A percentile compares a stretch with the other conserved stretches of the same genome.
These are phyloP conservation scores for Agonopterix alstromeriana DNA, from an alignment of 2,888 invertebrate species.

Conservation along the genomic window DNA sequence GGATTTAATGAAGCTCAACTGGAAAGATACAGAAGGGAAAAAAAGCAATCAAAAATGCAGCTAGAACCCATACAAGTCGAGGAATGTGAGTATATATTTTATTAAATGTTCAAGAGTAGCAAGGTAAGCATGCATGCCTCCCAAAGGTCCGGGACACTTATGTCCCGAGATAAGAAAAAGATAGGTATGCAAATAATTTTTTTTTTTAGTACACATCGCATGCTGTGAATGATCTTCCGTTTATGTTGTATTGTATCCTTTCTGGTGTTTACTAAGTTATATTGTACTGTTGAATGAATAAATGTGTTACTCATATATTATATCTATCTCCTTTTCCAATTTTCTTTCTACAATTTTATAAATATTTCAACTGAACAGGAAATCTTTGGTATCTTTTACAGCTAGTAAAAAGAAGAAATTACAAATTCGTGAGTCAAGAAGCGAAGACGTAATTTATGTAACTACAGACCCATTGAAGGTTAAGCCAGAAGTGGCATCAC, in stretches of 20 bases:
- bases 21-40: slow-evolving; percentile 46
- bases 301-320: no score
- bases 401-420: slow-evolving; percentile 39
- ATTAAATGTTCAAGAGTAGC: neutral
- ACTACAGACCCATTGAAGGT: slow-evolving; percentile 54
- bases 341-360: no score
- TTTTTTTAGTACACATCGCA: no score
- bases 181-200: no score
- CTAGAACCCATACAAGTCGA: slow-evolving; percentile 43
- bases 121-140: no score
- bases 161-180: no score
- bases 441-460: slow-evolving; percentile 12
- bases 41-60: slow-evolving; percentile 33
- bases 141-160: no score
- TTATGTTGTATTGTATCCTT: no score
- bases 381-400: slow-evolving; percentile 3
- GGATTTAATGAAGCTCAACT: slow-evolving; percentile 70
- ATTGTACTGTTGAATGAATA: no score
- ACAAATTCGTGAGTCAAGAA: slow-evolving; percentile 30
- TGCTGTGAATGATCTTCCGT: no score
- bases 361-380: neutral
- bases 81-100: slow-evolving; percentile 13
- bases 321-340: no score
- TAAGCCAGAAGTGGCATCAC: slow-evolving; percentile 60
- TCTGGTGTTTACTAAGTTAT: no score